Evolutionary conservation across 2,797 vertebrate genomes (phyloP).

Genomic region (Poeciliopsis turneri): DNA sequence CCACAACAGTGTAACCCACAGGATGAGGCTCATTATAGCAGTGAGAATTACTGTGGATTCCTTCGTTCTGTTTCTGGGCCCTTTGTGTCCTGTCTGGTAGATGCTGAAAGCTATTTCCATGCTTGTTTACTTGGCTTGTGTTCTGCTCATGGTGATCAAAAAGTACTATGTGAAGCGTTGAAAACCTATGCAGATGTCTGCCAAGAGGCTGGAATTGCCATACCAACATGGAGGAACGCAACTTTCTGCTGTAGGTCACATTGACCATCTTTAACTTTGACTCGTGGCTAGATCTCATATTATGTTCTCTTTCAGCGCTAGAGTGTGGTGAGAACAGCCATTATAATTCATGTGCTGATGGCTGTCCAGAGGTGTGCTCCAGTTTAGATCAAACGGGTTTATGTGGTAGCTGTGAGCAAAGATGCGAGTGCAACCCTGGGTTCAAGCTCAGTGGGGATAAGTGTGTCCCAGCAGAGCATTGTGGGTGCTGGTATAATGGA

Average conservation of each 20-base stretch:
- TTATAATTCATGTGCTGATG: conserved; percentile 81
- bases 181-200: conserved; percentile 79
- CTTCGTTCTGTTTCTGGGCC: conserved; percentile 76
- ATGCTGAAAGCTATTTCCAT: conserved; percentile 78
- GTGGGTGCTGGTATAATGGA: conserved; percentile 84
- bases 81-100: conserved; percentile 81
- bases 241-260: conserved; percentile 83
- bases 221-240: conserved; percentile 82
- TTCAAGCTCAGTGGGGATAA: conserved; percentile 78
- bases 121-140: conserved; percentile 85
- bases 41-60: conserved; percentile 80
- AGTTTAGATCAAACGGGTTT: conserved; percentile 28
- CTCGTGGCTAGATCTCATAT: conserved; percentile 8
- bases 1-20: conserved; percentile 71
- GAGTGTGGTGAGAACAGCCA: conserved; percentile 83
- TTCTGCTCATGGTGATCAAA: conserved; percentile 69
- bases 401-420: conserved; percentile 81
- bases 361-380: conserved; percentile 82
- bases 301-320: conserved; percentile 65
- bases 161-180: conserved; percentile 75
- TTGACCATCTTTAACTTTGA: neutral
- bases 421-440: conserved; percentile 84
- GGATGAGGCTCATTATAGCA: conserved; percentile 71
- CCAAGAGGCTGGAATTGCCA: conserved; percentile 74
- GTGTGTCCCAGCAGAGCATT: conserved; percentile 80